phyloP scores from a whole-genome alignment of 1,140 invertebrate species.

The Lepidotrigona ventralis region DNA sequence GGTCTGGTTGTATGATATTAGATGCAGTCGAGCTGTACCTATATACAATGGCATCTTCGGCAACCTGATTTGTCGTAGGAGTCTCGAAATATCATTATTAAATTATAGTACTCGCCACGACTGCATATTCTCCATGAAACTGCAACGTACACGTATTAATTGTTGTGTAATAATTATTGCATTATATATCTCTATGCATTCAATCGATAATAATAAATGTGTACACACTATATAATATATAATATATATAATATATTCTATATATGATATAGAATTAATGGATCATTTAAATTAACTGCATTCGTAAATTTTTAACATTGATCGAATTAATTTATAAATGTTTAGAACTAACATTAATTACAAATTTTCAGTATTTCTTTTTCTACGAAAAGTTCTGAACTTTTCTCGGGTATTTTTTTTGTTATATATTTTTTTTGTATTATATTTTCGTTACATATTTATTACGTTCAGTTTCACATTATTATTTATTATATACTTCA shows the following conservation, averaged over 20 bases:
- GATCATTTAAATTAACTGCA: not conserved
- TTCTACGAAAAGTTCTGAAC: not conserved
- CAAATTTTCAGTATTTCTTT: not conserved
- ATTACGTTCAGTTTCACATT: no score
- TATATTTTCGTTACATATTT: not conserved
- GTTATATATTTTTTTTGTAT: not conserved
- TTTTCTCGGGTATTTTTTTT: not conserved
- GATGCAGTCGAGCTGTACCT: not conserved
- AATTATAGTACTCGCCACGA: not conserved
- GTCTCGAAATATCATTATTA: not conserved
- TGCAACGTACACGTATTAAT: not conserved
- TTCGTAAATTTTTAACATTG: not conserved
- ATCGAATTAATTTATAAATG: not conserved
- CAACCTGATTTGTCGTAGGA: not conserved
- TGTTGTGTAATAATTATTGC: no score
- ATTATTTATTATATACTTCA: no score
- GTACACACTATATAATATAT: no score
- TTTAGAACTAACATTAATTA: not conserved
- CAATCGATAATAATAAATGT: no score
- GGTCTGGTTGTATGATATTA: not conserved
- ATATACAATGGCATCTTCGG: not conserved
- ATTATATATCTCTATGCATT: no score
- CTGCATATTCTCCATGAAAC: not conserved
- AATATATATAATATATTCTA: no score
- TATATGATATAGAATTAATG: not conserved